Evolutionary conservation across 2,113 vertebrate genomes (phyloP).

Genomic region (Todiramphus saurophagus): DNA sequence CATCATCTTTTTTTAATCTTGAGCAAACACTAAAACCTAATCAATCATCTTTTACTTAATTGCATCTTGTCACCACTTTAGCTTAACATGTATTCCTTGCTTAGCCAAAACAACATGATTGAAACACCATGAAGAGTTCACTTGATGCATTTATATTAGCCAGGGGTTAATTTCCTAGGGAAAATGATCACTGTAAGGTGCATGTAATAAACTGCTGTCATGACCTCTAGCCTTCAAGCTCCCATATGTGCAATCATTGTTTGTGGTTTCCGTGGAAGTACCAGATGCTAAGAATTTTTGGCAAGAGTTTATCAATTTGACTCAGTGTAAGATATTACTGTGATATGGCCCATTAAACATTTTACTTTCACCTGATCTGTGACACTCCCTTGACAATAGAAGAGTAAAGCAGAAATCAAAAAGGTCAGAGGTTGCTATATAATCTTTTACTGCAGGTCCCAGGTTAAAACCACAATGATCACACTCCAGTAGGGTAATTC

Average conservation of each 20-base stretch:
- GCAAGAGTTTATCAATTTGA: slow-evolving; percentile 61
- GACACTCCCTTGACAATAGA: slow-evolving; percentile 57
- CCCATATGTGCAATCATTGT: slow-evolving; percentile 60
- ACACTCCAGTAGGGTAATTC: slow-evolving; percentile 56
- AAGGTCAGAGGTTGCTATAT: slow-evolving; percentile 71
- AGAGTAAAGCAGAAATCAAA: slow-evolving; percentile 66
- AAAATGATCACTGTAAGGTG: slow-evolving; percentile 65
- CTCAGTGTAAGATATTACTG: slow-evolving; percentile 41
- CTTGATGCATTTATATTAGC: slow-evolving; percentile 29
- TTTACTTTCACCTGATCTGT: slow-evolving; percentile 40
- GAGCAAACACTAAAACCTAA: slow-evolving; percentile 35
- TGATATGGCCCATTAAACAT: slow-evolving; percentile 56
- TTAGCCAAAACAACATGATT: slow-evolving; percentile 48
- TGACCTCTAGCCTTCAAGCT: slow-evolving; percentile 65
- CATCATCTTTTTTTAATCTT: neutral
- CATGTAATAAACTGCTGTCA: slow-evolving; percentile 72
- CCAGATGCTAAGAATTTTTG: slow-evolving; percentile 66
- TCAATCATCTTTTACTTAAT: slow-evolving; percentile 65
- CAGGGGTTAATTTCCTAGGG: slow-evolving; percentile 46
- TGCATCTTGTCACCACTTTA: slow-evolving; percentile 36
- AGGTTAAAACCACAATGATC: slow-evolving; percentile 75
- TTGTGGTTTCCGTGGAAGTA: slow-evolving; percentile 42
- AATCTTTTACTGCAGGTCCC: slow-evolving; percentile 67
- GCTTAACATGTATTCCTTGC: neutral
- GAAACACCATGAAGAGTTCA: neutral